Conservation (phyloP, 92 coral and sea anemone genomes). For the Palythoa caribaeorum region DNA sequence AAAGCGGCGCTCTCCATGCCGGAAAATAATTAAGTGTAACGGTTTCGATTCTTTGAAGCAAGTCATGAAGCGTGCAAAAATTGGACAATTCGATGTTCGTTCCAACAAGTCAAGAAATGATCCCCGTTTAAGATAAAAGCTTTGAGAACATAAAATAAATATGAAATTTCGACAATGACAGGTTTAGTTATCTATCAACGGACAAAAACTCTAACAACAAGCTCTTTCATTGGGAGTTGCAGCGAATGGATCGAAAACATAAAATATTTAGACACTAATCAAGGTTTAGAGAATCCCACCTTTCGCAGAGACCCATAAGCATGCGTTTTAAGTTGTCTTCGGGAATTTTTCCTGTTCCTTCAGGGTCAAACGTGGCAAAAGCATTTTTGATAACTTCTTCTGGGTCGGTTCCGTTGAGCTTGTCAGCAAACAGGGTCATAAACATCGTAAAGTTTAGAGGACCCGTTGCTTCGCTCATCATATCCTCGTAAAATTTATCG, state of each 20-base stretch:
- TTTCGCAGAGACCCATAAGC: slow-evolving; percentile 87
- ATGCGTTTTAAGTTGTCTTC: slow-evolving; percentile 82
- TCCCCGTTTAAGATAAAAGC: background rate
- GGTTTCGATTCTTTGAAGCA: background rate
- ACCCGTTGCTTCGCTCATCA: slow-evolving; percentile 95
- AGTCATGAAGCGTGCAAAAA: background rate
- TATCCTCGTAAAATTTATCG: slow-evolving; percentile 78
- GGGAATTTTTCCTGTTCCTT: slow-evolving; percentile 78
- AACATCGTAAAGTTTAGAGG: slow-evolving; percentile 97
- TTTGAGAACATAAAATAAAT: background rate
- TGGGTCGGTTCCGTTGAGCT: slow-evolving; percentile 96
- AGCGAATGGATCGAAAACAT: background rate
- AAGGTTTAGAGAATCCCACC: slow-evolving; percentile 60
- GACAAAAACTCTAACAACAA: background rate
- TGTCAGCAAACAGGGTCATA: slow-evolving; percentile 93
- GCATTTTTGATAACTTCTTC: slow-evolving; percentile 96
- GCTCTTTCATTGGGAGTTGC: background rate
- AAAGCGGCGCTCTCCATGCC: no score
- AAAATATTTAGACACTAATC: background rate
- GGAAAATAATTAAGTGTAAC: no score
- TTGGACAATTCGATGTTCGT: background rate
- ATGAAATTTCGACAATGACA: background rate
- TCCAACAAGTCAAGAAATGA: background rate
- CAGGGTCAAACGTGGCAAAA: slow-evolving; percentile 85
- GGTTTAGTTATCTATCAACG: background rate